Evolutionary conservation across 2,113 vertebrate species (phyloP).

Genomic region (Cryptotis parvus): DNA sequence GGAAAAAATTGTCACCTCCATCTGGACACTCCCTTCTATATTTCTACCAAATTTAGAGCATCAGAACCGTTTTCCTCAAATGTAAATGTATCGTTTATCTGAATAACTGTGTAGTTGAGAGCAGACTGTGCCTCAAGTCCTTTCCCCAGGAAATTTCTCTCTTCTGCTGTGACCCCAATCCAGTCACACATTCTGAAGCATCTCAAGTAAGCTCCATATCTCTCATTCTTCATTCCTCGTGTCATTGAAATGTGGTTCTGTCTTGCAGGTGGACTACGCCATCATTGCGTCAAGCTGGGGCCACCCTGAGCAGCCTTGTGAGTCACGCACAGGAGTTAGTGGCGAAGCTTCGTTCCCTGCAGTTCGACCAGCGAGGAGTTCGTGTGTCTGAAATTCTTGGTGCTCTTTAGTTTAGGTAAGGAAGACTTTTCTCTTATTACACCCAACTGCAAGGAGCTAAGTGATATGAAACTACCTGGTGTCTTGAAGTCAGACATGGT

Average conservation of each 20-base stretch:
- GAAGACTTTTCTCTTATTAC: constrained; percentile 45
- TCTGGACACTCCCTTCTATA: neutral
- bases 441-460: neutral
- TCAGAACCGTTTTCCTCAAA: neutral
- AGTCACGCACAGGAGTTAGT: constrained; percentile 97
- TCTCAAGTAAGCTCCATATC: neutral
- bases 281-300: constrained; percentile 95
- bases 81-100: neutral
- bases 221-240: accelerated
- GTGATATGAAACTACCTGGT: accelerated
- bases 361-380: constrained; percentile 98
- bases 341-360: constrained; percentile 95
- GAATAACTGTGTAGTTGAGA: neutral
- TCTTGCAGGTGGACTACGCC: constrained; percentile 95
- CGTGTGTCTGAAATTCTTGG: constrained; percentile 99
- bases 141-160: too few species aligned
- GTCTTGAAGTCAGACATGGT: neutral
- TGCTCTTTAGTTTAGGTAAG: constrained; percentile 99
- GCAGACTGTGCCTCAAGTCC: neutral
- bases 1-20: neutral
- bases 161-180: accelerated
- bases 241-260: constrained; percentile 60
- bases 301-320: constrained; percentile 96
- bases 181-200: neutral
- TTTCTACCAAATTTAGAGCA: neutral